Conservation (phyloP, 2,888 invertebrate genomes). For the Caenorhabditis sp. region DNA sequence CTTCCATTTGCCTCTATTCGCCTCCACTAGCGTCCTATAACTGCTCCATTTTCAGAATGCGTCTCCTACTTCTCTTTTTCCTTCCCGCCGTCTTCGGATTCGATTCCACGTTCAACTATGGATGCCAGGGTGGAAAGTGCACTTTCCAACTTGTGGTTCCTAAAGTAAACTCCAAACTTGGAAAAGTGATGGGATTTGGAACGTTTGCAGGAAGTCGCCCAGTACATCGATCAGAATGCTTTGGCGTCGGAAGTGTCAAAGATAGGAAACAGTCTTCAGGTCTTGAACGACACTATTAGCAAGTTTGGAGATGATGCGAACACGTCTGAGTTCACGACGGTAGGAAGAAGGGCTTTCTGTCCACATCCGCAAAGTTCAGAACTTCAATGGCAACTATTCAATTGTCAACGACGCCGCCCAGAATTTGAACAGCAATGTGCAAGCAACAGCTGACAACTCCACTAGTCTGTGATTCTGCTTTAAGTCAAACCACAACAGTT, state of each 20-base stretch:
- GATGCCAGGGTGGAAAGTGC: constrained; percentile 30
- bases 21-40: constrained; percentile 2
- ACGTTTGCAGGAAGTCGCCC: constrained; percentile 46
- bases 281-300: constrained; percentile 8
- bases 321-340: constrained; percentile 5
- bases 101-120: constrained; percentile 41
- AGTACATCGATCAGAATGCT: constrained; percentile 7
- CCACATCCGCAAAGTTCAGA: constrained; percentile 5
- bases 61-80: constrained; percentile 23
- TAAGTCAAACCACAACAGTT: too few relatives aligned
- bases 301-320: background rate
- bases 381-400: constrained; percentile 12
- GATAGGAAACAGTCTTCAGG: background rate
- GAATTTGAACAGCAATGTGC: constrained; percentile 5
- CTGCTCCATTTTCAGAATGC: constrained; percentile 27
- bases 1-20: constrained; percentile 3
- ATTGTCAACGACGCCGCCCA: background rate
- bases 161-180: background rate
- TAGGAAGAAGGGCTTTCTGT: background rate
- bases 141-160: constrained; percentile 43
- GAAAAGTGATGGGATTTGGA: background rate
- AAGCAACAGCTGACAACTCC: background rate
- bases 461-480: constrained; percentile 2
- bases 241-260: background rate
- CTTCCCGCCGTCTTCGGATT: constrained; percentile 25